These are phyloP conservation scores for Nomia melanderi DNA, from an alignment of 1,140 invertebrate genomes.

Conservation along the genomic window DNA sequence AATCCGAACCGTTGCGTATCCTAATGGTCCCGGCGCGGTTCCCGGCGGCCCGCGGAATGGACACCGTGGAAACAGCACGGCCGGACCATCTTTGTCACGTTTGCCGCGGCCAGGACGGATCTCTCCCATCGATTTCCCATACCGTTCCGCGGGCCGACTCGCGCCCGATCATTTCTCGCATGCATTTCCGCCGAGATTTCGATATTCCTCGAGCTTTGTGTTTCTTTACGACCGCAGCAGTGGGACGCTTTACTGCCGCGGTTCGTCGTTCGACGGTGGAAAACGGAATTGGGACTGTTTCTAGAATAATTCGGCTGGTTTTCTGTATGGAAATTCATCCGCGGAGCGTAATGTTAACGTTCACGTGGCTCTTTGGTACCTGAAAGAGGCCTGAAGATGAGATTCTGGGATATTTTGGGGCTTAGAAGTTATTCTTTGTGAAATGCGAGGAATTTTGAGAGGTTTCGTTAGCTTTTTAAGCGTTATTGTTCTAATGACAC, in stretches of 20 bases:
- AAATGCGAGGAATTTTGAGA: no score
- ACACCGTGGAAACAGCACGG: neutral
- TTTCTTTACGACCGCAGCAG: neutral
- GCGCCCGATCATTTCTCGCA: neutral
- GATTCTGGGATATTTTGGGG: no score
- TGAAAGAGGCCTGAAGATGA: no score
- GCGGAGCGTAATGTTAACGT: no score
- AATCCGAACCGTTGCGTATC: slow-evolving; percentile 45
- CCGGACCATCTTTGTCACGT: neutral
- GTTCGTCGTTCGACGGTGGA: no score
- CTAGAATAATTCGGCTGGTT: no score
- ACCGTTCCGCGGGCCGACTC: neutral
- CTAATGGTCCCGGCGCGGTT: slow-evolving; percentile 20
- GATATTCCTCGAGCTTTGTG: neutral
- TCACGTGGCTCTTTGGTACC: no score
- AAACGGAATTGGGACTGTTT: no score
- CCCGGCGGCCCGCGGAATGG: neutral
- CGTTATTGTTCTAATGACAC: no score
- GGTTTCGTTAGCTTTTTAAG: no score
- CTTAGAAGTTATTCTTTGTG: no score
- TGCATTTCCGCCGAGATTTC: neutral
- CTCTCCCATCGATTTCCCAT: slow-evolving; percentile 31
- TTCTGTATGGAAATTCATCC: no score
- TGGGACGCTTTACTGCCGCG: neutral
- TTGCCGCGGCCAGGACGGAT: neutral